Conservation (phyloP, 1,140 invertebrate genomes). For the Paramacrobiotus metropolitanus region DNA sequence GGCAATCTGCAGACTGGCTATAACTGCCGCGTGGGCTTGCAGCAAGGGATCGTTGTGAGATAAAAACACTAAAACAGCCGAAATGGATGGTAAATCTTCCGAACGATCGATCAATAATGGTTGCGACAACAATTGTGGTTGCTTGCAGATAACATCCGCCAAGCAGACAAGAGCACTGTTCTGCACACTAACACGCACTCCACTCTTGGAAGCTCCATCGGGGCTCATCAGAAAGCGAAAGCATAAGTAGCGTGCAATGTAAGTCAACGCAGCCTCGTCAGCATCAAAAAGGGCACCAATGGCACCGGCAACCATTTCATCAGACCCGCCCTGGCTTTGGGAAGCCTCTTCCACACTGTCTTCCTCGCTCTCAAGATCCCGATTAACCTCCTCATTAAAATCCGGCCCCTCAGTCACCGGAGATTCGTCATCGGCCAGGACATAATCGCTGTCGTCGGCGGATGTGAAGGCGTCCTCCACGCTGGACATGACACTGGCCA, state of each 20-base stretch:
- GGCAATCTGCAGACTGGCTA: not conserved
- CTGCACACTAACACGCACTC: not conserved
- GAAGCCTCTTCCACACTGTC: too few relatives aligned
- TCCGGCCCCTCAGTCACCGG: too few relatives aligned
- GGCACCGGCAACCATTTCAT: not conserved
- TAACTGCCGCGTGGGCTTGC: not conserved
- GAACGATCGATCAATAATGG: not conserved
- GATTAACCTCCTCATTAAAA: too few relatives aligned
- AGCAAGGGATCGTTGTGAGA: not conserved
- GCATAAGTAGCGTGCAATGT: not conserved
- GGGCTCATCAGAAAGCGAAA: not conserved
- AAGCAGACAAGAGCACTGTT: not conserved
- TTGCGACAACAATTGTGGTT: not conserved
- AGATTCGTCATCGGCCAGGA: too few relatives aligned
- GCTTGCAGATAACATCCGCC: not conserved
- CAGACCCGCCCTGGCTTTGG: not conserved
- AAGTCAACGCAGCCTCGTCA: not conserved
- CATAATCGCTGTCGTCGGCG: too few relatives aligned
- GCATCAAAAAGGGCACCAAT: not conserved
- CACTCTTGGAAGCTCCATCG: not conserved
- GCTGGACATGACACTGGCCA: not conserved
- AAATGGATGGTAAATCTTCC: not conserved
- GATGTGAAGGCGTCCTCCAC: not conserved
- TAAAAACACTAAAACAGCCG: not conserved
- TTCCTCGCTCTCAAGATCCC: too few relatives aligned